Evolutionary conservation across 2,113 vertebrate genomes (phyloP), one percentile per base, ranked within the genome.

Genomic region (Perca schrenkii): DNA sequence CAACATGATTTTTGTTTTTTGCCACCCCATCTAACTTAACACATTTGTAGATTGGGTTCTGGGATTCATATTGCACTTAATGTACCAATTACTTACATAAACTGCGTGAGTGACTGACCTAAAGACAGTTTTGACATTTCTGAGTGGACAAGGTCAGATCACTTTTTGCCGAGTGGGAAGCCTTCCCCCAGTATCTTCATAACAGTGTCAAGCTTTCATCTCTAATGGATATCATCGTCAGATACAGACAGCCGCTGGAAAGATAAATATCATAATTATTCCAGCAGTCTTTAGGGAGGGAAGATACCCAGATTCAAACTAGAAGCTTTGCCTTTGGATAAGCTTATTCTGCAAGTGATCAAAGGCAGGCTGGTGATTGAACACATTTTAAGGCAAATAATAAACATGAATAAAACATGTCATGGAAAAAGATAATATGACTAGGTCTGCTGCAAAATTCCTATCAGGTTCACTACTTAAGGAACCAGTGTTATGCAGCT

Each of bases 231-330:
- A 78, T 85, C 74, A 83, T 85, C 72, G 56, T 56, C 78, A 85
- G 90, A 89, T 88, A 85, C 62, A 88, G 80, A 79, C 85, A 89
- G 85, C 69, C 64, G 19, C 80, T 79, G 66, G 66, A 87, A 90
- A 93, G 88, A 92, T 93, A 91, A 92, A 92, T 92, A 90, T 93
- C 91, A 76, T 90, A 88, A 93, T 94, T 92, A 93, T 92, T 92
- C 86, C 71, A 80, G 70, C 79, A 84, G 85, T 89, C 88, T 91
- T 86, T 65, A 34, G 84, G 83, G 83, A 91, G 65, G 46, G 66
- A 73, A 84, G 82, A 85, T 69, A 84, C 82, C 70, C 79, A 77
- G 70, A 86, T 91, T 53, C 80, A 74, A 76, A 89, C 88, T 71
- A 77, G 71, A 77, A 86, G 80, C 70, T n/a, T 69, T 83, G 91